Percentiles rank a stretch among this genome's conserved stretches.
phyloP scores from a whole-genome alignment of 2,888 invertebrate genomes.

The Camptogramma bilineatum region DNA sequence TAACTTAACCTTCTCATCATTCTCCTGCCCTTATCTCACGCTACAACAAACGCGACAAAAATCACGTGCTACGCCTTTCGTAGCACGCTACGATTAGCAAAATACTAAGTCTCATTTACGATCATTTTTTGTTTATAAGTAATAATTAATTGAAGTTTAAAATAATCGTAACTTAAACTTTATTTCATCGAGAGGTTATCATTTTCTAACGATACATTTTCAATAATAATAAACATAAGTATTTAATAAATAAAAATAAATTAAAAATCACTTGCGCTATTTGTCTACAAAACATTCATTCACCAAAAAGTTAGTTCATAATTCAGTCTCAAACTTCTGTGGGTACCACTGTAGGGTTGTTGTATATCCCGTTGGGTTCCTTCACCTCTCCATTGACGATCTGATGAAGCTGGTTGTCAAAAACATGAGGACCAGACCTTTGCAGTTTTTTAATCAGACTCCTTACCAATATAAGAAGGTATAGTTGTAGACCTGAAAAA shows the following conservation, averaged over 20 bases:
- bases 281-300: too few species aligned
- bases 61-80: slow-evolving; percentile 18
- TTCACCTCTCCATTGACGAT: slow-evolving; percentile 65
- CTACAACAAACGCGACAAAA: not conserved
- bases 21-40: too few species aligned
- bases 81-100: slow-evolving; percentile 8
- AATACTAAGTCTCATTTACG: not conserved
- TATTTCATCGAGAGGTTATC: too few species aligned
- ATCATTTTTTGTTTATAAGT: too few species aligned
- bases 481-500: slow-evolving; percentile 64
- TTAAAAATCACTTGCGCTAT: too few species aligned
- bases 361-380: slow-evolving; percentile 54
- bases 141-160: not conserved
- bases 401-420: slow-evolving; percentile 70
- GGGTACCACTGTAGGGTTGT: slow-evolving; percentile 49
- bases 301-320: not conserved
- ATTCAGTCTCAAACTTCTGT: slow-evolving; percentile 28
- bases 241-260: too few species aligned
- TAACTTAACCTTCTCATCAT: not conserved
- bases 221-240: too few species aligned
- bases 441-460: slow-evolving; percentile 69
- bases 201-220: too few species aligned
- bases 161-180: not conserved
- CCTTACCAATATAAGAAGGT: slow-evolving; percentile 63
- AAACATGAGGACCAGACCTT: slow-evolving; percentile 53